These are phyloP conservation scores for Frieseomelitta varia DNA, from an alignment of 1,140 invertebrate genomes.

Conservation along the genomic window DNA sequence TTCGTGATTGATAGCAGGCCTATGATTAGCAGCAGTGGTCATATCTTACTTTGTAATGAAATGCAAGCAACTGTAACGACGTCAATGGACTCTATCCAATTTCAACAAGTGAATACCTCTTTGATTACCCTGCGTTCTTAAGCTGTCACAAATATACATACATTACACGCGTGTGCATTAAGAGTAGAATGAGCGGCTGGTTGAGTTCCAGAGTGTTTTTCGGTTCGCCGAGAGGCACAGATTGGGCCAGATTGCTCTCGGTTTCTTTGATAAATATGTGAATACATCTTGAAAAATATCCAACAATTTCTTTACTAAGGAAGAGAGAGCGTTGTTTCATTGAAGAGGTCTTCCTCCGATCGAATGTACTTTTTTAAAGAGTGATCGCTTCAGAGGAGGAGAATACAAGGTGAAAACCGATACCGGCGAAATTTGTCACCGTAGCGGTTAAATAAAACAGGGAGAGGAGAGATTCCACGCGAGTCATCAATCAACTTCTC, in stretches of 20 bases:
- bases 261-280: too few relatives aligned
- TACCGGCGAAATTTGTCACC: conserved; percentile 20
- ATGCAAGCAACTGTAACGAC: conserved; percentile 2
- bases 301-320: too few relatives aligned
- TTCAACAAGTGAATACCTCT: conserved; percentile 12
- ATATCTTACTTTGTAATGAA: conserved; percentile 11
- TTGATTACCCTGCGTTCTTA: conserved; percentile 13
- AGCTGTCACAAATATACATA: background rate
- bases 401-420: background rate
- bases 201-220: conserved; percentile 1
- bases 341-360: background rate
- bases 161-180: background rate
- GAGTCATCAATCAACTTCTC: background rate
- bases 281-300: too few relatives aligned
- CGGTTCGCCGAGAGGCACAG: background rate
- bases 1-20: background rate
- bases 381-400: background rate
- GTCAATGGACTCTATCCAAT: conserved; percentile 20
- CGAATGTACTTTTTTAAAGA: background rate
- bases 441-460: background rate
- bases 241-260: background rate
- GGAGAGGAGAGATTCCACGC: background rate
- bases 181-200: background rate
- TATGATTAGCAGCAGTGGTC: background rate
- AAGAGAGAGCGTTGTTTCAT: too few relatives aligned